A percentile compares a stretch with the other conserved stretches of the same genome.
These are phyloP conservation scores for Andrena camellia DNA, from an alignment of 2,888 invertebrate genomes.

Conservation along the genomic window DNA sequence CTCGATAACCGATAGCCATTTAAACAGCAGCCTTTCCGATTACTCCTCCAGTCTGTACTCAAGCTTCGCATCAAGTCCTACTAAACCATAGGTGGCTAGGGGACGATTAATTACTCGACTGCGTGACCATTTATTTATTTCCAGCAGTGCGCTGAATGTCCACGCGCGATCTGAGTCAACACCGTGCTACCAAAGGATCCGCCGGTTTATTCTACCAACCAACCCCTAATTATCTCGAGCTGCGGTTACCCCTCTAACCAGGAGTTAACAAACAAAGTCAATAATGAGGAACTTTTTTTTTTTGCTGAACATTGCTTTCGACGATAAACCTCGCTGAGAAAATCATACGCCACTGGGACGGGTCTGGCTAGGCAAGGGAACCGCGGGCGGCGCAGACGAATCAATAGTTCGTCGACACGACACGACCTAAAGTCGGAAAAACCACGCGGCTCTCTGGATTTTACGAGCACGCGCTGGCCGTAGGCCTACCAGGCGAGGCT, in stretches of 20 bases:
- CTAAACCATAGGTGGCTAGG: background rate
- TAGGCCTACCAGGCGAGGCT: background rate
- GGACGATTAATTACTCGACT: background rate
- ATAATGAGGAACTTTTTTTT: slow-evolving; percentile 2
- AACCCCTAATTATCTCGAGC: background rate
- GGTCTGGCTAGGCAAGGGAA: slow-evolving; percentile 37
- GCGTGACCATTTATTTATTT: background rate
- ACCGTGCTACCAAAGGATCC: background rate
- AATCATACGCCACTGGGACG: slow-evolving; percentile 65
- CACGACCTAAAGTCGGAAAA: slow-evolving; percentile 67
- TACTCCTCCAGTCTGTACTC: too few relatives aligned
- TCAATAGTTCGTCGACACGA: slow-evolving; percentile 82
- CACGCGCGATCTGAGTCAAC: background rate
- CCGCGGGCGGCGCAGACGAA: slow-evolving; percentile 65
- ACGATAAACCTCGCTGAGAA: slow-evolving; percentile 44
- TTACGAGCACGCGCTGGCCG: slow-evolving; percentile 25
- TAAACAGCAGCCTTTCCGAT: too few relatives aligned
- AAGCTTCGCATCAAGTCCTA: background rate
- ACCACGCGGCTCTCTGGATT: slow-evolving; percentile 43
- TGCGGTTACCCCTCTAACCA: background rate
- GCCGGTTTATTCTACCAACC: background rate
- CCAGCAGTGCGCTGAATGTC: background rate
- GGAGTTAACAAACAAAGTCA: background rate
- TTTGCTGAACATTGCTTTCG: background rate
- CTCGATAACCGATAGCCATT: too few relatives aligned